Base-by-base conservation (phyloP, 2,888 invertebrate genomes). In the Homarus gammarus region DNA sequence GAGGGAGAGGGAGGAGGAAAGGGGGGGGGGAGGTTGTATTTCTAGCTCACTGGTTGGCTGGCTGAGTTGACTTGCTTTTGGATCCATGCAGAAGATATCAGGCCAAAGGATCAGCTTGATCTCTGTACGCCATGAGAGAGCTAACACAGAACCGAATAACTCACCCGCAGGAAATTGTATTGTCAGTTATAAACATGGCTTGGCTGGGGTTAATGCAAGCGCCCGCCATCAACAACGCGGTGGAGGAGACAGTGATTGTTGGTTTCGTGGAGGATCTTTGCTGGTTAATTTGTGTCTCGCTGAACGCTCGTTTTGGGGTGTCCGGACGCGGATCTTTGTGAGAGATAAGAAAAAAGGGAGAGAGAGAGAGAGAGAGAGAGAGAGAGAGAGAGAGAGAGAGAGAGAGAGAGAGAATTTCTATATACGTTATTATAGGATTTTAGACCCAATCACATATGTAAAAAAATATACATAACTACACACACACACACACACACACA, bases 111-210 rank as follows among this genome's bases (percentile, higher is more conserved):
- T 64, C 27, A 27, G 8, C 64, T n/a, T 8, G 27, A 64, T 64
- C 64, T 64, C 56, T 22, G 3, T 8, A 27, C 3, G 64, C 64
- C 27, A 64, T 8, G 64, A 64, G 56, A 64, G 27, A n/a, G 64
- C 3, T 22, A 22, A 64, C 64, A 22, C 10, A 27, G 27, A 27
- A 64, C 27, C 27, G 64, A 51, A 78, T 78, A 78, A 51, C 51
- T 78, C 78, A 27, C 33, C 22, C 31, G 22, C 51, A 36, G 78
- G 78, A 78, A 78, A 78, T 78, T 78, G 78, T 51, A 78, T 78
- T 78, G 78, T 78, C 78, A 51, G 78, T 33, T 78, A 56, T 51
- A 78, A 78, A 78, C 78, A 78, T 27, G 6, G 27, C 33, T 31
- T 36, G 49, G 78, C 38, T 27, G 12, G 33, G 51, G 8, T 49